phyloP scores from a whole-genome alignment of 2,113 vertebrate species.

The Oxyura jamaicensis region DNA sequence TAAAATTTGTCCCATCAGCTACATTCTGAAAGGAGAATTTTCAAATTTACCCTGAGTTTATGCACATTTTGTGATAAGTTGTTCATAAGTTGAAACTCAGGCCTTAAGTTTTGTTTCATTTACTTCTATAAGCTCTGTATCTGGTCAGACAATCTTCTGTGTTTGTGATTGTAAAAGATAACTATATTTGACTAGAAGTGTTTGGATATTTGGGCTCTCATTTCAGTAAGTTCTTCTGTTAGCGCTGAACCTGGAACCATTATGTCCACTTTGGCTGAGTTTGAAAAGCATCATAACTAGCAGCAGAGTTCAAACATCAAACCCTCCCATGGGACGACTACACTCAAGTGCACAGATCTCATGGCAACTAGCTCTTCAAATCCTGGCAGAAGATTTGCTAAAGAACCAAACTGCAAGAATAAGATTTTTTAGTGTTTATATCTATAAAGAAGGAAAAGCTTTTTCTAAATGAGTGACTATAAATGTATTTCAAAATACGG shows the following conservation, averaged over 20 bases:
- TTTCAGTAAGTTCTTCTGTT: not conserved
- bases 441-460: not conserved
- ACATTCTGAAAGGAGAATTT: slow-evolving; percentile 32
- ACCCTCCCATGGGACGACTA: not conserved
- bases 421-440: not conserved
- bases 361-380: not conserved
- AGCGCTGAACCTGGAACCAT: not conserved
- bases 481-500: not conserved
- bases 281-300: not conserved
- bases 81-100: not conserved
- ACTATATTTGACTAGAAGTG: not conserved
- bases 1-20: slow-evolving; percentile 60
- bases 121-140: not conserved
- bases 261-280: not conserved
- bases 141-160: not conserved
- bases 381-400: not conserved
- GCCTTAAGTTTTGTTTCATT: not conserved
- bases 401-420: not conserved
- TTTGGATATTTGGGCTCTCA: not conserved
- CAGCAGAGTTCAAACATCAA: not conserved
- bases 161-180: not conserved
- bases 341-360: not conserved
- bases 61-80: not conserved
- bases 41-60: slow-evolving; percentile 13
- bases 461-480: not conserved